Conservation (phyloP, 2,113 vertebrate genomes). For the Ammospiza nelsoni region DNA sequence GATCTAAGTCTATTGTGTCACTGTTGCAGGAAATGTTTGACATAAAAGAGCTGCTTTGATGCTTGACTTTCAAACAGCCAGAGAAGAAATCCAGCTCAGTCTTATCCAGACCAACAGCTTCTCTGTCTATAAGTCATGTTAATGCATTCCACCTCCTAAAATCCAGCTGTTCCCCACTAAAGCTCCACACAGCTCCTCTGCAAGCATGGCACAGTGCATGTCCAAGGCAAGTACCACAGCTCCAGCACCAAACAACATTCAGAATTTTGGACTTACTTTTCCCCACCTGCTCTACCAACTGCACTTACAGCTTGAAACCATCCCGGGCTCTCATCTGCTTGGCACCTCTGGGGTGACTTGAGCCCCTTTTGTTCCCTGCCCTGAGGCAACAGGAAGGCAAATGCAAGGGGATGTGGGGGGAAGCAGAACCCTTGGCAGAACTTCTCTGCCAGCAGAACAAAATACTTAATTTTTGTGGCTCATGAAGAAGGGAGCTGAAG, state of each 20-base stretch:
- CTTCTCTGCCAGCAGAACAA: not conserved
- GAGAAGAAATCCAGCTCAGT: not conserved
- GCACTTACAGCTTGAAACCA: not conserved
- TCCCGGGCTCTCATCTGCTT: not conserved
- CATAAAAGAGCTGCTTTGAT: not conserved
- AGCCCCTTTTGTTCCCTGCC: not conserved
- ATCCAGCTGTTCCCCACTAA: not conserved
- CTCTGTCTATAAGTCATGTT: not conserved
- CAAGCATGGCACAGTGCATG: fast-evolving
- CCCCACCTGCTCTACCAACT: not conserved
- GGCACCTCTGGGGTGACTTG: not conserved
- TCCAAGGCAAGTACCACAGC: not conserved
- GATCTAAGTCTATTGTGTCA: not conserved
- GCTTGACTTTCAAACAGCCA: not conserved
- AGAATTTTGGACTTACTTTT: not conserved
- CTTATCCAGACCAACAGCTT: not conserved
- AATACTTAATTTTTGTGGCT: not conserved
- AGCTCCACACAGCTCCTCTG: not conserved
- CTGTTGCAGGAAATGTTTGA: not conserved
- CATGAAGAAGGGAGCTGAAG: not conserved
- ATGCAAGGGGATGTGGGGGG: not conserved
- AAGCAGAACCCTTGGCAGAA: not conserved
- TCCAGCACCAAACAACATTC: not conserved
- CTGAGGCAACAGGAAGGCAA: not conserved
- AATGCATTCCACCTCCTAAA: not conserved